Base-by-base conservation (phyloP, 2,113 vertebrate genomes). In the Dendropsophus ebraccatus region DNA sequence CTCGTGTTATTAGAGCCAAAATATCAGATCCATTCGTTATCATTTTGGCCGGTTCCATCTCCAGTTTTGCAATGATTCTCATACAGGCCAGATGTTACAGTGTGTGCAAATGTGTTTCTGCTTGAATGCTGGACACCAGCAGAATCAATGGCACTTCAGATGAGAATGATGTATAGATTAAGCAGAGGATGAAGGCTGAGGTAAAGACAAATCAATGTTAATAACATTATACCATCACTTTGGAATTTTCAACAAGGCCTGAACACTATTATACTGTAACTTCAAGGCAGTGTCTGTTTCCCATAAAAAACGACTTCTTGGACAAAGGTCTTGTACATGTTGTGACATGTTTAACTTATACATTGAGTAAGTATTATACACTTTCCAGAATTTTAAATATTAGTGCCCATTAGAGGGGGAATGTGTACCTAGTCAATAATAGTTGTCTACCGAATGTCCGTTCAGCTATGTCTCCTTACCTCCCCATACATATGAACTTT, bases 11-110 rank as follows among this genome's bases (percentile, higher is more conserved):
- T 19, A 72, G 37, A 23, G 77, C 77, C 67, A 87, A 72, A 58
- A 87, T 21, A 81, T 81, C 16, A 28, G 37, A 50, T 62, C 72
- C 56, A 79, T 81, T 81, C 62, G 76, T 58, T 72, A 13, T 73
- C 17, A 56, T 35, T 35, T 73, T 81, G 78, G 52, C 77, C 11
- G 73, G n/a, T 19, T 19, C 17, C 6, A 81, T 73, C 52, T 65
- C 54, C 52, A 54, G 58, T 23, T 85, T 50, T 72, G 35, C 84
- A 56, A 25, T 45, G 62, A n/a, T 37, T 50, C 37, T 73, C 49
- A 81, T 80, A 45, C 67, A 49, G 60, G 60, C 65, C 85, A 81
- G 85, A 87, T 87, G 85, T 87, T 87, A 23, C 13, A 30, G 45
- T 28, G 56, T 81, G 77, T 41, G 30, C 14, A 74, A 62, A 74